Conservation (phyloP, 2,797 vertebrate genomes). For the Acanthurus tractus region DNA sequence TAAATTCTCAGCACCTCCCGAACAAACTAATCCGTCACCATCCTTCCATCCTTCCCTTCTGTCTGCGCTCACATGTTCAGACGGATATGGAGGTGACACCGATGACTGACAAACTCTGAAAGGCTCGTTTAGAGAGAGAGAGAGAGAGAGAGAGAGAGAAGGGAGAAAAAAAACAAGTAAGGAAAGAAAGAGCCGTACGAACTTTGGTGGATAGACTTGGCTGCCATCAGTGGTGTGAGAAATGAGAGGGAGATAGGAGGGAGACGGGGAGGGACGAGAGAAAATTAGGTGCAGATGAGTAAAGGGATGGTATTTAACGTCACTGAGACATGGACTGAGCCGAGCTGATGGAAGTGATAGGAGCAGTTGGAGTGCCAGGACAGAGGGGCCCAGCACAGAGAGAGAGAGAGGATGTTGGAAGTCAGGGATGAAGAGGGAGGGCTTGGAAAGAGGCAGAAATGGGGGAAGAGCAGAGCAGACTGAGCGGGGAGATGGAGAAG, state of each 20-base stretch:
- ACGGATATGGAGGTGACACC: slow-evolving; percentile 63
- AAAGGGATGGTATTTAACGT: slow-evolving; percentile 67
- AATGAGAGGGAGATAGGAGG: slow-evolving; percentile 29
- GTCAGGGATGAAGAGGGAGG: slow-evolving; percentile 17
- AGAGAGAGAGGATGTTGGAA: slow-evolving; percentile 41
- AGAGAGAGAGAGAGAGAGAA: slow-evolving; percentile 24
- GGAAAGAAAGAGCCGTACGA: slow-evolving; percentile 29
- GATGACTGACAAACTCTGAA: slow-evolving; percentile 73
- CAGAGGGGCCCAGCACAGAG: slow-evolving; percentile 43
- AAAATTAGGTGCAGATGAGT: slow-evolving; percentile 75
- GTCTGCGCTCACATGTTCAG: slow-evolving; percentile 50
- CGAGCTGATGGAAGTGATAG: slow-evolving; percentile 64
- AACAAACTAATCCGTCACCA: slow-evolving; percentile 59
- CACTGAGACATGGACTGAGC: slow-evolving; percentile 41
- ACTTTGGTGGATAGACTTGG: slow-evolving; percentile 39
- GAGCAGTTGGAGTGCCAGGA: slow-evolving; percentile 47
- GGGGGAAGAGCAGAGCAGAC: background rate
- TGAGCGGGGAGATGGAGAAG: slow-evolving; percentile 3
- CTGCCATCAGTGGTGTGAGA: slow-evolving; percentile 55
- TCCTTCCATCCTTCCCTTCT: slow-evolving; percentile 46
- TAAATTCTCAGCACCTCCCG: slow-evolving; percentile 29
- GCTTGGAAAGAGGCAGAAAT: slow-evolving; percentile 24
- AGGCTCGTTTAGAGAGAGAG: slow-evolving; percentile 59
- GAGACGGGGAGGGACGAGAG: slow-evolving; percentile 45
- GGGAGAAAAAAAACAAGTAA: background rate